A percentile compares a stretch with the other conserved stretches of the same genome.
Conservation (phyloP, 1,140 invertebrate species). For the Dendroctonus ponderosae region DNA sequence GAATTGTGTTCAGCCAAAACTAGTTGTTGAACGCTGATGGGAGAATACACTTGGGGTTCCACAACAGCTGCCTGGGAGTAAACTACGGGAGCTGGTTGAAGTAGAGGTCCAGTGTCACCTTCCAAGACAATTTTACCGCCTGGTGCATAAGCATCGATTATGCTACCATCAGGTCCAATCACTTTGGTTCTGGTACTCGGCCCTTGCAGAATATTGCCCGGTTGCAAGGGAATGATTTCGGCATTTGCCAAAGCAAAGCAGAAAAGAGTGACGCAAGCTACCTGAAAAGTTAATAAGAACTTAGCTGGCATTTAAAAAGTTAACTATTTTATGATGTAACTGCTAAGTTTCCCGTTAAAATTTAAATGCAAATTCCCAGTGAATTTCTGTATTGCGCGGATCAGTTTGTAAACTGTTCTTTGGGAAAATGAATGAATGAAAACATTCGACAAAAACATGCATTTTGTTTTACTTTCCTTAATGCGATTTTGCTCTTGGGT, state of each 20-base stretch:
- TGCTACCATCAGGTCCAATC: conserved; percentile 40
- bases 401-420: no score
- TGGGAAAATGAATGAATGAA: no score
- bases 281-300: neutral
- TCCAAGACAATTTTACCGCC: conserved; percentile 37
- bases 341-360: no score
- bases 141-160: conserved; percentile 34
- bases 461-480: no score
- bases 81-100: conserved; percentile 17
- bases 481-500: no score
- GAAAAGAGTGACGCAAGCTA: neutral
- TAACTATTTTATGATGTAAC: no score
- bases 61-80: conserved; percentile 8
- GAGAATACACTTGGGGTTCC: neutral
- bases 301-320: no score
- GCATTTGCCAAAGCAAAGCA: conserved; percentile 37
- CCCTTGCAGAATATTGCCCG: conserved; percentile 37
- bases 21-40: neutral
- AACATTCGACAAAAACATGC: no score
- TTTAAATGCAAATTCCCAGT: no score
- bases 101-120: conserved; percentile 25
- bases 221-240: conserved; percentile 19
- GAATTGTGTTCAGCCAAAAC: neutral
- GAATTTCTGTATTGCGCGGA: no score
- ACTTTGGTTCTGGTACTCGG: conserved; percentile 38